Evolutionary conservation across 2,113 vertebrate species (phyloP).

Genomic region (Triplophysa dalaica): DNA sequence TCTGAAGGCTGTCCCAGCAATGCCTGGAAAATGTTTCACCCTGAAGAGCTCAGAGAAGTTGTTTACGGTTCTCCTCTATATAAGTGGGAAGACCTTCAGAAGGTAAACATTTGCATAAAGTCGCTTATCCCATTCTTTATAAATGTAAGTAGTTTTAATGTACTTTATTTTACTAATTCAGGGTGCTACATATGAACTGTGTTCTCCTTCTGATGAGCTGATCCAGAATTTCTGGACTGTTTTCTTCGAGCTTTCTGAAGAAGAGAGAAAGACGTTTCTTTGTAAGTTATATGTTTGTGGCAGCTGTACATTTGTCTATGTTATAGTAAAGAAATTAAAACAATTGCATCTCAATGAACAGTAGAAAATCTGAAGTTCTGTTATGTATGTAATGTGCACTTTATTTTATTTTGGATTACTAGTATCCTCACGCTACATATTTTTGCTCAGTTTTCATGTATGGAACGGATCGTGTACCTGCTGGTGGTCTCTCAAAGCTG

Average conservation of each 20-base stretch:
- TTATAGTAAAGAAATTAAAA: not conserved
- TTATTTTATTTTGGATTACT: not conserved
- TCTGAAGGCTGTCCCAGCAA: constrained; percentile 59
- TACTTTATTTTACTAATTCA: constrained; percentile 42
- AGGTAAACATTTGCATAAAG: constrained; percentile 27
- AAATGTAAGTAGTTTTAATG: not conserved
- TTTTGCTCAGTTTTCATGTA: constrained; percentile 65
- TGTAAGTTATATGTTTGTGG: not conserved
- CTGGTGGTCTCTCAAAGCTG: constrained; percentile 11
- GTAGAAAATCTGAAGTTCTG: not conserved
- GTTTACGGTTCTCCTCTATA: constrained; percentile 56
- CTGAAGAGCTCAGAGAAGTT: constrained; percentile 63
- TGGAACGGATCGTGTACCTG: constrained; percentile 61
- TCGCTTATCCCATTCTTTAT: not conserved
- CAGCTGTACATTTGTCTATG: not conserved
- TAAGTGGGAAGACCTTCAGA: constrained; percentile 66
- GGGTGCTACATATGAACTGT: not conserved
- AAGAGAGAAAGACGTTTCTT: constrained; percentile 69
- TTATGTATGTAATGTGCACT: not conserved
- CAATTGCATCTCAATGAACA: too few species aligned
- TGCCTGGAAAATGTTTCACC: constrained; percentile 65
- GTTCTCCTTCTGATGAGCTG: constrained; percentile 51
- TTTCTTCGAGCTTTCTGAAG: constrained; percentile 65
- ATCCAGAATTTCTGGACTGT: constrained; percentile 71
- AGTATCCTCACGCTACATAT: not conserved